Conservation (phyloP, 2,888 invertebrate species). For the Drosophila austrosaltans region DNA sequence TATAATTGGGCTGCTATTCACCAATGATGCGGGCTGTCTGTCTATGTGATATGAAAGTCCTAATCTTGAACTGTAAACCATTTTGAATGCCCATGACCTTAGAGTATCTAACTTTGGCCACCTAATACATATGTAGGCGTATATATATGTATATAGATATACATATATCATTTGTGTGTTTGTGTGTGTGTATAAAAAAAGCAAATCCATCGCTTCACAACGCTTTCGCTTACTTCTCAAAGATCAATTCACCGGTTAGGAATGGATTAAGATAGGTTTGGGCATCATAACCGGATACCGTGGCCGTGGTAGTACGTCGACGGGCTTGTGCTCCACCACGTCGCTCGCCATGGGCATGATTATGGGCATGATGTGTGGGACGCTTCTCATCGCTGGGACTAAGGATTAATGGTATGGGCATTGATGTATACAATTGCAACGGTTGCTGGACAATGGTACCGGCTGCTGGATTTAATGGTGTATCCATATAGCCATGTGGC, state of each 20-base stretch:
- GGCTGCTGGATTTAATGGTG: slow-evolving; percentile 75
- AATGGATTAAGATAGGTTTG: slow-evolving; percentile 81
- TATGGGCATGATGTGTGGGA: slow-evolving; percentile 66
- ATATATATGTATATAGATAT: background rate
- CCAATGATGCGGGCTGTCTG: slow-evolving; percentile 1
- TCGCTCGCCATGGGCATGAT: slow-evolving; percentile 66
- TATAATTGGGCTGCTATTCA: background rate
- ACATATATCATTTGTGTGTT: slow-evolving; percentile 17
- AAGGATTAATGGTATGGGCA: slow-evolving; percentile 80
- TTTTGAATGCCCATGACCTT: background rate
- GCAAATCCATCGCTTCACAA: background rate
- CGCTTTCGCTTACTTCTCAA: slow-evolving; percentile 73
- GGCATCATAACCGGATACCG: slow-evolving; percentile 75
- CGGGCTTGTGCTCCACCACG: slow-evolving; percentile 58
- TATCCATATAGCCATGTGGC: slow-evolving; percentile 66
- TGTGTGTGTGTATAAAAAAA: slow-evolving; percentile 28
- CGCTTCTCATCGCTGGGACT: slow-evolving; percentile 80
- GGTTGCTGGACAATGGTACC: slow-evolving; percentile 69
- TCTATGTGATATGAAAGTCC: slow-evolving; percentile 27
- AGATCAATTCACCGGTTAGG: slow-evolving; percentile 80
- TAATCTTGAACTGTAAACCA: slow-evolving; percentile 26
- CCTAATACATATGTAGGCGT: background rate
- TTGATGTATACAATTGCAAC: slow-evolving; percentile 76
- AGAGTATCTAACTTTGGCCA: slow-evolving; percentile 14
- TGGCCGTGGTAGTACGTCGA: slow-evolving; percentile 70